Base-by-base conservation (phyloP, 1,140 invertebrate genomes). In the Scaptomyza pallida region DNA sequence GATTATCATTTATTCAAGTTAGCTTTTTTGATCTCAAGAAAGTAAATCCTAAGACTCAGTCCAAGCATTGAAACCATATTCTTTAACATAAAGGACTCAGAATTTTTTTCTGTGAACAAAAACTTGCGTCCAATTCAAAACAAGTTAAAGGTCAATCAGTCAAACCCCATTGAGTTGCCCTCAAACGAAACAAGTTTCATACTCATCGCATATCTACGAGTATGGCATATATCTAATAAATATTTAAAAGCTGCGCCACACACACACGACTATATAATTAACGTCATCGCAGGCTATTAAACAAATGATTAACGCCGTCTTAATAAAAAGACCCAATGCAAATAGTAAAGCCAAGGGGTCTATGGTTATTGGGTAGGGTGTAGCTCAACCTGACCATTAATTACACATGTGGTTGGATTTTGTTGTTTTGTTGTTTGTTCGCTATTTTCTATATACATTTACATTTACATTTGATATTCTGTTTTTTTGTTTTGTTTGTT, bases 241-340 rank as follows among this genome's bases (percentile, higher is more conserved):
- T 86, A 80, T 85, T 80, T 57, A 77, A 85, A 72, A 75, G 33
- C 75, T 30, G 26, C 45, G 33, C 54, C 54, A 61, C 51, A 78
- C 54, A 73, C 69, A 71, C 21, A 2, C 70, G 60, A 70, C 17
- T 37, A 61, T 81, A 86, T 85, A 85, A 85, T 85, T 86, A 85
- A 77, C 45, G 81, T 77, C 41, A 80, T 55, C 40, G 45, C 40
- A 9, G 45, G 68, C 55, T 67, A 68, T 85, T 77, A 86, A 81
- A 41, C 64, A 54, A 70, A 59, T 80, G 81, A 86, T 81, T 86
- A 85, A 70, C 72, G 72, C 50, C 73, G 81, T 57, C 75, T 79
- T 73, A 80, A 77, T 70, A 85, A n/a, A 76, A 68, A 64, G 33
- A 40, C 45, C 26, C 44, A 59, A 77, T 40, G 43, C 45, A 77